Evolutionary conservation across 2,888 invertebrate species (phyloP), one percentile per base, ranked within the genome.

Genomic region (Cheilosia grossa): DNA sequence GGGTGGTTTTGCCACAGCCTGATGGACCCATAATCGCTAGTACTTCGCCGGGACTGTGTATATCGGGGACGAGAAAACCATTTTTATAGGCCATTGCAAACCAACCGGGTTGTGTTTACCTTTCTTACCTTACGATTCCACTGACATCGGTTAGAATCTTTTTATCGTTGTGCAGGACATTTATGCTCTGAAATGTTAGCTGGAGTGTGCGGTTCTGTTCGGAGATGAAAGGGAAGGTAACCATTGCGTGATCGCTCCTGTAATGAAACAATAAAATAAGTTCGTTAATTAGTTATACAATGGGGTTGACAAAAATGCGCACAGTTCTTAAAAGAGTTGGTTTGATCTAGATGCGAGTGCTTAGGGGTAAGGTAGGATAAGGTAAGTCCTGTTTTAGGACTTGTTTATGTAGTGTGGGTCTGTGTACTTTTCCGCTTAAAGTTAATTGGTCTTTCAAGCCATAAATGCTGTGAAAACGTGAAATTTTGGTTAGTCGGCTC

Each of bases 21-120:
- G 95, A 96, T 42, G 96, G 96, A 87, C 96, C 96, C 95, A 96
- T 96, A 82, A 96, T 94, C 87, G 96, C 96, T 89, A 97, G 92
- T 82, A 97, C 93, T 90, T 96, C 95, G 63, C 96, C 96, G 19
- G 96, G 95, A 88, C 94, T 94, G 64, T 4, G 2, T 24, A 24
- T 3, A 47, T 0, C 5, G n/a, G n/a, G 24, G n/a, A 59, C 15
- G 47, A 70, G 40, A 70, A 59, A 58, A 58, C n/a, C 21, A 40
- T 75, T 74, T 69, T 75, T 66, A 81, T 59, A 77, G 75, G 70
- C 70, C 64, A 59, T 44, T 70, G 70, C 27, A 70, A 24, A 21
- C 30, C 58, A 59, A 13, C 21, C 27, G 27, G 54, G 24, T 53
- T 70, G 56, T 54, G 54, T 72, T 82, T 78, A 82, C 78, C 78